phyloP scores from a whole-genome alignment of 92 coral and sea anemone genomes.

The Ricordea florida region DNA sequence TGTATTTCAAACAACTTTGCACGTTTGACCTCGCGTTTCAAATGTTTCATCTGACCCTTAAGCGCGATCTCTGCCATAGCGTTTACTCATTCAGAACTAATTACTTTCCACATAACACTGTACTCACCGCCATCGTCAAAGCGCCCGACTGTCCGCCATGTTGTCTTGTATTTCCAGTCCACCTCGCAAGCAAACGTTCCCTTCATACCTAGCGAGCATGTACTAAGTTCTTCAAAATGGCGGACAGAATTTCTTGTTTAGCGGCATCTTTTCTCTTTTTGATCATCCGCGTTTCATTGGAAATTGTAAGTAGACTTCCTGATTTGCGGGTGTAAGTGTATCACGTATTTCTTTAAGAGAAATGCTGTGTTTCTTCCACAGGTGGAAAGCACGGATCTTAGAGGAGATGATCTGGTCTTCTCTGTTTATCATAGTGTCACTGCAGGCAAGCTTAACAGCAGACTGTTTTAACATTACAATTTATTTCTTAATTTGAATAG shows the following conservation, averaged over 20 bases:
- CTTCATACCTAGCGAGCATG: conserved; percentile 6
- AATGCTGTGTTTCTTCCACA: not conserved
- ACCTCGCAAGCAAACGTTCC: not conserved
- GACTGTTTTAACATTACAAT: too few relatives aligned
- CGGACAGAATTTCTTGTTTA: not conserved
- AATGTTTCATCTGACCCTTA: conserved; percentile 4
- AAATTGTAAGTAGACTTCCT: not conserved
- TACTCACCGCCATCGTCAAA: too few relatives aligned
- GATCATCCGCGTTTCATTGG: not conserved
- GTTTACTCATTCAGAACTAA: too few relatives aligned
- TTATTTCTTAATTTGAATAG: not conserved
- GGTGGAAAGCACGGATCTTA: conserved; percentile 22
- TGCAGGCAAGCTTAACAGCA: too few relatives aligned
- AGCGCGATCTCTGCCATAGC: not conserved
- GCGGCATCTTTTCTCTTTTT: not conserved
- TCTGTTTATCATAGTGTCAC: conserved; percentile 48
- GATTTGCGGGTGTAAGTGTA: not conserved
- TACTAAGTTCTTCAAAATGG: conserved; percentile 2
- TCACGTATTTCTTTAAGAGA: not conserved
- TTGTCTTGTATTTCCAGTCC: conserved; percentile 27
- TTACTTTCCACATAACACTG: not conserved
- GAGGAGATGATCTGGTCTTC: conserved; percentile 63
- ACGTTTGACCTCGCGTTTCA: conserved; percentile 68
- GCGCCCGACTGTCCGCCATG: conserved; percentile 72
- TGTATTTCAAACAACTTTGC: conserved; percentile 82